Evolutionary conservation across 1,140 invertebrate genomes (phyloP), one percentile per base, ranked within the genome.

Genomic region (Euwallacea similis): DNA sequence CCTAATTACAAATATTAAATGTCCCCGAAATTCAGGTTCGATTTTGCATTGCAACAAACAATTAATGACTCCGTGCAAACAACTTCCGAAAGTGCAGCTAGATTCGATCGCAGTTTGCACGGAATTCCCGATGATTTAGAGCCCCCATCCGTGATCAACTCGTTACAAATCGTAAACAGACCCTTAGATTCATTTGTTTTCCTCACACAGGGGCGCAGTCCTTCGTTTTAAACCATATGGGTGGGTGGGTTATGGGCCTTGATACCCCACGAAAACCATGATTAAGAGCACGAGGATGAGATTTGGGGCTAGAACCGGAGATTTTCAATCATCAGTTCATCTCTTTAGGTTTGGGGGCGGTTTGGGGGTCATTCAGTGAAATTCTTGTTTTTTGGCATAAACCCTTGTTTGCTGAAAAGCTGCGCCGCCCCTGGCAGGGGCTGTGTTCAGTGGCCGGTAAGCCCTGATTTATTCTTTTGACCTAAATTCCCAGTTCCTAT

Each of bases 401-500:
- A 33, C 21, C 21, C 21, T 33, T 33, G 21, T 33, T n/a, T 4
- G 21, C 21, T 33, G 21, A 33, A 33, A 33, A 33, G 21, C 4
- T 33, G 4, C 21, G 21, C 1, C 21, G 21, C 21, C 21, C 54
- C 16, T 56, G 54, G 16, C 9, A 56, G n/a, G 16, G 13, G 66
- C 44, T 15, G 56, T 68, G 10, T 54, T 7, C 42, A 60, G 46
- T 41, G 58, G 47, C 59, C 60, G 44, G 44, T 53, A 44, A 59
- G 43, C 10, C 10, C 43, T 60, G 59, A 69, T 69, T 69, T 69
- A 69, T 69, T 43, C 50, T 33, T 13, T 44, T 63, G 67, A 69
- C 67, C 67, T 53, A 62, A 54, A 69, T 69, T 69, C 47, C 53
- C 43, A 43, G 59, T 69, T 61, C 44, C 66, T 42, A 61, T 69